Conservation (phyloP, 1,140 invertebrate genomes). For the Odontomachus brunneus region DNA sequence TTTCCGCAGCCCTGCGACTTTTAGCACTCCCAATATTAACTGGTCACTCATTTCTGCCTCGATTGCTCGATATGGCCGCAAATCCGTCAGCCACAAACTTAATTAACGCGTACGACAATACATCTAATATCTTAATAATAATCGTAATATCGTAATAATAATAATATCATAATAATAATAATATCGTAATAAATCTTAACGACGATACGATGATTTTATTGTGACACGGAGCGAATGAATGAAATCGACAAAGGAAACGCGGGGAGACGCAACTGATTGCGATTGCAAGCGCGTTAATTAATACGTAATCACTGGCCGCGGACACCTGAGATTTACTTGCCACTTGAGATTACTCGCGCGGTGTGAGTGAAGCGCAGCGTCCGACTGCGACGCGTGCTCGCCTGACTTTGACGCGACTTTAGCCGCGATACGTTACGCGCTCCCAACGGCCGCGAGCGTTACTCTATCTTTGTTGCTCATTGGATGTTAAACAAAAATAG, state of each 20-base stretch:
- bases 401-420: too few relatives aligned
- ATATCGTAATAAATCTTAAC: too few relatives aligned
- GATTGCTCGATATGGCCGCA: neutral
- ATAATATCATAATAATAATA: conserved; percentile 38
- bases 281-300: neutral
- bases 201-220: too few relatives aligned
- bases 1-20: neutral
- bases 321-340: too few relatives aligned
- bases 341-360: too few relatives aligned
- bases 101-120: conserved; percentile 45
- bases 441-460: too few relatives aligned
- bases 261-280: conserved; percentile 29
- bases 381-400: too few relatives aligned
- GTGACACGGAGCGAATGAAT: neutral
- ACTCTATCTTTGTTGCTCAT: too few relatives aligned
- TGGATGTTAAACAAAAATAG: too few relatives aligned
- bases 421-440: too few relatives aligned
- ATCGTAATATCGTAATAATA: conserved; percentile 30
- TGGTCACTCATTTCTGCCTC: neutral
- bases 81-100: neutral
- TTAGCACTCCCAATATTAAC: neutral
- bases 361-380: too few relatives aligned
- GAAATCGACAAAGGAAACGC: conserved; percentile 27
- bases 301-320: neutral
- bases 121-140: too few relatives aligned